Percentiles rank a stretch among this genome's conserved stretches.
Conservation (phyloP, 2,797 vertebrate species). For the Epinephelus malabaricus region DNA sequence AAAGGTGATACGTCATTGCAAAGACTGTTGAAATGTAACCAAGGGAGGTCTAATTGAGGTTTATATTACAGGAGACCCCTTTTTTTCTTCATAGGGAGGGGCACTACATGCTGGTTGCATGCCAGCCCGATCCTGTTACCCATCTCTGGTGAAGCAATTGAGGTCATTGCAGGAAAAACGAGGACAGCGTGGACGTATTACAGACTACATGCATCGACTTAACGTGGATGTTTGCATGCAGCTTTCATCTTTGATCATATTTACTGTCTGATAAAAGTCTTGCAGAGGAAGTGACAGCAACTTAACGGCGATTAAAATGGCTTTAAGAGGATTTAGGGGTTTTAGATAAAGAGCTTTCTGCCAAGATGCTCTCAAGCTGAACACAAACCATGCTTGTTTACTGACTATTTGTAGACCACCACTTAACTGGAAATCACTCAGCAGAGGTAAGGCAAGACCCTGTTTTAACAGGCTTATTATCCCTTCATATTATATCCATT, state of each 20-base stretch:
- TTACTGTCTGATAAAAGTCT: not conserved
- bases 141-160: conserved; percentile 67
- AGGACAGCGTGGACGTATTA: conserved; percentile 1
- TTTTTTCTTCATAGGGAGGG: conserved; percentile 22
- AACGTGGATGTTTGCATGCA: conserved; percentile 10
- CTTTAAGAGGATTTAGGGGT: too few species aligned
- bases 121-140: conserved; percentile 75
- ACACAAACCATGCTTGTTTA: conserved; percentile 34
- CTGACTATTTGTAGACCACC: conserved; percentile 43
- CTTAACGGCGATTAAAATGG: not conserved
- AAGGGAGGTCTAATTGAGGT: conserved; percentile 33
- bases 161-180: conserved; percentile 54
- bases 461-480: not conserved
- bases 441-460: not conserved
- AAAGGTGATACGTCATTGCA: conserved; percentile 23
- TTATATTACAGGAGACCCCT: conserved; percentile 44
- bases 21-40: conserved; percentile 23
- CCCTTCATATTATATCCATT: conserved; percentile 5
- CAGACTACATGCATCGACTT: conserved; percentile 11
- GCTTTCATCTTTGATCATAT: not conserved
- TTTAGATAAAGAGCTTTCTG: not conserved
- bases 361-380: conserved; percentile 29
- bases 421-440: conserved; percentile 1
- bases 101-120: conserved; percentile 8
- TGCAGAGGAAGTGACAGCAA: not conserved